Conservation (phyloP, 2,888 invertebrate genomes). For the Acronicta aceris region DNA sequence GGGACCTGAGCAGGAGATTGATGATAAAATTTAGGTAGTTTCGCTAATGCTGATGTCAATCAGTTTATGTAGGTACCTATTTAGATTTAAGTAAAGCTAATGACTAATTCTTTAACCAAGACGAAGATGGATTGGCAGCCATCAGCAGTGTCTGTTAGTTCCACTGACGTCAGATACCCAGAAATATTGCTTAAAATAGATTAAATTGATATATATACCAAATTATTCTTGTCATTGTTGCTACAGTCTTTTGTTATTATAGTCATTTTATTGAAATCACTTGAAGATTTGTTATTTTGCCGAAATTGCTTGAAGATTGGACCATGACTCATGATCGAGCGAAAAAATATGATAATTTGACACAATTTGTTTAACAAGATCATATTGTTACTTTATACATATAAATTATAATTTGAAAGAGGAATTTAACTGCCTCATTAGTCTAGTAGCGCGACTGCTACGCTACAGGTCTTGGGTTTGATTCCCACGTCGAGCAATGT, state of each 20-base stretch:
- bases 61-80: not conserved
- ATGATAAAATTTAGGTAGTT: no score
- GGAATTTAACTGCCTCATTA: no score
- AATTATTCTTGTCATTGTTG: conserved; percentile 22
- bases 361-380: conserved; percentile 14
- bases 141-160: conserved; percentile 10
- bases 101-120: not conserved
- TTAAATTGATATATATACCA: conserved; percentile 27
- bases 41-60: no score
- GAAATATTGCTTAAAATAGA: conserved; percentile 6
- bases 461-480: no score
- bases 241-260: conserved; percentile 25
- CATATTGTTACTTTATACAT: conserved; percentile 1
- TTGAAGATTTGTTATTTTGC: conserved; percentile 4
- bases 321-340: conserved; percentile 1
- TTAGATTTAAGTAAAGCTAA: not conserved
- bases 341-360: conserved; percentile 27
- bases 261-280: conserved; percentile 10
- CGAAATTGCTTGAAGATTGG: conserved; percentile 5
- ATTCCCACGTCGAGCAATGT: no score
- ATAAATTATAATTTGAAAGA: no score
- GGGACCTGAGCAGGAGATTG: no score
- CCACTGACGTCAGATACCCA: conserved; percentile 14
- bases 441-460: no score
- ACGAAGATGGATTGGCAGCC: not conserved